phyloP scores from a whole-genome alignment of 1,140 invertebrate genomes.

The Trichonephila clavata region DNA sequence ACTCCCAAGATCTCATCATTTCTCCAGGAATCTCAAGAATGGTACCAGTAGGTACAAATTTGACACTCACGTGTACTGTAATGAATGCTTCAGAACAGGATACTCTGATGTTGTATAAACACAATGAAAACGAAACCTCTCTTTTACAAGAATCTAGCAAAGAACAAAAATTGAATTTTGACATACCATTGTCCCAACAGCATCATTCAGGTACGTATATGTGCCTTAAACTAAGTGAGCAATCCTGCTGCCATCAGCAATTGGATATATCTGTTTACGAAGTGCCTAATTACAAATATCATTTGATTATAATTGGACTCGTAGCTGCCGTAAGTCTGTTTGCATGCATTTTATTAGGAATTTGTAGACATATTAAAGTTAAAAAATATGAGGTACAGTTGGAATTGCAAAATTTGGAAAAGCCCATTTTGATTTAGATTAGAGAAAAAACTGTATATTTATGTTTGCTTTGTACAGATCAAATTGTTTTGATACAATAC shows the following conservation, averaged over 20 bases:
- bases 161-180: slow-evolving; percentile 5
- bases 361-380: not conserved
- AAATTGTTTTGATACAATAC: too few species aligned
- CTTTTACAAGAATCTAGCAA: not conserved
- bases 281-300: slow-evolving; percentile 58
- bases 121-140: not conserved
- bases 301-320: slow-evolving; percentile 52
- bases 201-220: slow-evolving; percentile 39
- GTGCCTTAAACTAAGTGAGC: not conserved
- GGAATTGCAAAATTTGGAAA: slow-evolving; percentile 51
- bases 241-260: slow-evolving; percentile 32
- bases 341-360: slow-evolving; percentile 53
- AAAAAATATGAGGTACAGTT: slow-evolving; percentile 42
- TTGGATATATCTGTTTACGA: slow-evolving; percentile 47
- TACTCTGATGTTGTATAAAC: slow-evolving; percentile 33
- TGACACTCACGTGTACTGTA: slow-evolving; percentile 1
- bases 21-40: not conserved
- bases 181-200: not conserved
- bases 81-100: not conserved
- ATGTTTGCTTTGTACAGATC: not conserved
- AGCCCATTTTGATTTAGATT: slow-evolving; percentile 15
- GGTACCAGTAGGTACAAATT: slow-evolving; percentile 29
- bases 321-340: slow-evolving; percentile 27
- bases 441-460: not conserved
- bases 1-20: slow-evolving; percentile 1